Evolutionary conservation across 2,888 invertebrate genomes (phyloP).

Genomic region (Drosophila greeni): DNA sequence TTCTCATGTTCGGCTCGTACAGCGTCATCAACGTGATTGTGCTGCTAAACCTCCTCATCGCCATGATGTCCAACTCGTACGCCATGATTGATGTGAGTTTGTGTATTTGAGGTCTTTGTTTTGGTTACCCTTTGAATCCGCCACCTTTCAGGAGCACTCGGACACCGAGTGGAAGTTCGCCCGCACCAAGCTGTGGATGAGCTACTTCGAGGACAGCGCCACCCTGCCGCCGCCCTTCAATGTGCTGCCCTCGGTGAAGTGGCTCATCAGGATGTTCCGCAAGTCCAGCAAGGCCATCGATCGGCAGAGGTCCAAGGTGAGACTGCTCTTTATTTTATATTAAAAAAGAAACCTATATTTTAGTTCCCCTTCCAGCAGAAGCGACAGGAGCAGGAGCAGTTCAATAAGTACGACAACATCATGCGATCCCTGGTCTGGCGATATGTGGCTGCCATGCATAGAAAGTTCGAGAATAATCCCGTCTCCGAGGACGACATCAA

Average conservation of each 20-base stretch:
- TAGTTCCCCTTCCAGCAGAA: conserved; percentile 59
- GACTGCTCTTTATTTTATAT: not conserved
- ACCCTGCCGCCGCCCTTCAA: conserved; percentile 97
- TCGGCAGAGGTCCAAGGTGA: conserved; percentile 76
- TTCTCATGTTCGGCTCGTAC: conserved; percentile 97
- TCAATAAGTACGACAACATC: conserved; percentile 87
- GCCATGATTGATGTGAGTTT: conserved; percentile 91
- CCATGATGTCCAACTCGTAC: conserved; percentile 99
- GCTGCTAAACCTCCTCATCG: conserved; percentile 94
- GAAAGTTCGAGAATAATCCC: conserved; percentile 88
- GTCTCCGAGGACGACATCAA: conserved; percentile 97
- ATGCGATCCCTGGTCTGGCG: conserved; percentile 95
- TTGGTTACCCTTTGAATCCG: not conserved
- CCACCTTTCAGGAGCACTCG: conserved; percentile 86
- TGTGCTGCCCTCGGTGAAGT: conserved; percentile 92
- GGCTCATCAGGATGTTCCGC: conserved; percentile 84
- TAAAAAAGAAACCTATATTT: not conserved
- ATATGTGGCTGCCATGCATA: conserved; percentile 92
- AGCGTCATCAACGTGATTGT: conserved; percentile 97
- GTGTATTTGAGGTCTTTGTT: not conserved
- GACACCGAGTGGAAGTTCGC: conserved; percentile 99
- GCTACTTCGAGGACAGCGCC: conserved; percentile 94
- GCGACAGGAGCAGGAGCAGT: conserved; percentile 83
- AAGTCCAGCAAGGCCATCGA: conserved; percentile 79
- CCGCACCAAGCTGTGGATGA: conserved; percentile 95